Evolutionary conservation across 1,140 invertebrate species (phyloP).

Genomic region (Euschistus heros): DNA sequence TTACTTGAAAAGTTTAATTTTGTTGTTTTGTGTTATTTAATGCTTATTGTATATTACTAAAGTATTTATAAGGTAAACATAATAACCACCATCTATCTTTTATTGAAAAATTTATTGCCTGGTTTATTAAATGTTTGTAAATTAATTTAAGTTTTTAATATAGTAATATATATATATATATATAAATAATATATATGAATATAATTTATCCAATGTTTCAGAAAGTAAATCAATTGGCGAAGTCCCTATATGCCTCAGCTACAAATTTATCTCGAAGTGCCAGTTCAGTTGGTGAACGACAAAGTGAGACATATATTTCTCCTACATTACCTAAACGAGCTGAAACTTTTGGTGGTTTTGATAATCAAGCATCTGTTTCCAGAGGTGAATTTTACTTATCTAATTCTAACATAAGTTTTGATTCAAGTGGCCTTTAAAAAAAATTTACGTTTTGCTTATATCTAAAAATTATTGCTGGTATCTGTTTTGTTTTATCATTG

Average conservation of each 20-base stretch:
- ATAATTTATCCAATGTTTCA: slow-evolving; percentile 35
- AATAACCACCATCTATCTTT: no score
- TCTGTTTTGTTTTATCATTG: no score
- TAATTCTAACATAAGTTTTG: not conserved
- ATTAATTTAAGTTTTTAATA: not conserved
- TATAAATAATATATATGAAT: slow-evolving; percentile 16
- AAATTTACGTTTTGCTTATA: no score
- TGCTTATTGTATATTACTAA: no score
- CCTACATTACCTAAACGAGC: slow-evolving; percentile 78
- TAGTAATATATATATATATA: no score
- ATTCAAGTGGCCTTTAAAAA: no score
- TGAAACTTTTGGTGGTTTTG: slow-evolving; percentile 91
- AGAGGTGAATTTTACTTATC: not conserved
- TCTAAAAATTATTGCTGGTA: no score
- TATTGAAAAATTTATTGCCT: no score
- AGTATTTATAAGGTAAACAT: no score
- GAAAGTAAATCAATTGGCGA: slow-evolving; percentile 59
- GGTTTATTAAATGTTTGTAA: no score
- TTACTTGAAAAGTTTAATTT: no score
- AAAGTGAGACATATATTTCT: slow-evolving; percentile 68
- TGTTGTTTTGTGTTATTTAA: no score
- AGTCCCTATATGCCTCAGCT: slow-evolving; percentile 54
- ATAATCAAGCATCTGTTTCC: slow-evolving; percentile 40
- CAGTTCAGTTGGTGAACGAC: slow-evolving; percentile 82
- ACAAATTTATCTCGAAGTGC: slow-evolving; percentile 74